Evolutionary conservation across 2,113 vertebrate genomes (phyloP).

Genomic region (Hiodon alosoides): DNA sequence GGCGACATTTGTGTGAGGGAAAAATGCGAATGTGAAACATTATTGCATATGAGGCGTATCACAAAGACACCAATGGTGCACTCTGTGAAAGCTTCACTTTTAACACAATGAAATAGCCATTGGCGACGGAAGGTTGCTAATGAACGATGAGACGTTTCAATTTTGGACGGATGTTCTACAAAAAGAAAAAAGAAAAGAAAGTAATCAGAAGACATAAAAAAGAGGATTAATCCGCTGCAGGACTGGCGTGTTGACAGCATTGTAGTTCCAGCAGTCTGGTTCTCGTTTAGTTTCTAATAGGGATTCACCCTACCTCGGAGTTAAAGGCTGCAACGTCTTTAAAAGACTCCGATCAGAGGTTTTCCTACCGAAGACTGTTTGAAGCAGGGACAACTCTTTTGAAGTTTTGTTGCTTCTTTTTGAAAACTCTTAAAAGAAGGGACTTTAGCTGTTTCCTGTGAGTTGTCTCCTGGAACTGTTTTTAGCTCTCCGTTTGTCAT

Average conservation of each 20-base stretch:
- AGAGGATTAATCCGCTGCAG: slow-evolving; percentile 25
- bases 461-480: slow-evolving; percentile 6
- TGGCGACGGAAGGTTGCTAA: background rate
- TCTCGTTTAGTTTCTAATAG: slow-evolving; percentile 38
- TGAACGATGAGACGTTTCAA: slow-evolving; percentile 10
- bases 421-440: slow-evolving; percentile 17
- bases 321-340: slow-evolving; percentile 5
- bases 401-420: slow-evolving; percentile 14
- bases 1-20: background rate
- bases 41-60: background rate
- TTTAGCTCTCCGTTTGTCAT: slow-evolving; percentile 15
- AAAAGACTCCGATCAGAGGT: slow-evolving; percentile 16
- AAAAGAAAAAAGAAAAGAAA: background rate
- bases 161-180: background rate
- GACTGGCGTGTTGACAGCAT: slow-evolving; percentile 42
- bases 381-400: background rate
- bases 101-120: background rate
- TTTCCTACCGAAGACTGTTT: slow-evolving; percentile 19
- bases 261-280: slow-evolving; percentile 33
- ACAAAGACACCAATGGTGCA: background rate
- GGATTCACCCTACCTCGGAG: slow-evolving; percentile 7
- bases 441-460: background rate
- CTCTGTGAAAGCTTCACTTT: background rate
- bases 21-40: no score
- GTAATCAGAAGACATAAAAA: background rate